Evolutionary conservation across 2,797 vertebrate genomes (phyloP), one percentile per base, ranked within the genome.

Genomic region (Anas flavirostris): DNA sequence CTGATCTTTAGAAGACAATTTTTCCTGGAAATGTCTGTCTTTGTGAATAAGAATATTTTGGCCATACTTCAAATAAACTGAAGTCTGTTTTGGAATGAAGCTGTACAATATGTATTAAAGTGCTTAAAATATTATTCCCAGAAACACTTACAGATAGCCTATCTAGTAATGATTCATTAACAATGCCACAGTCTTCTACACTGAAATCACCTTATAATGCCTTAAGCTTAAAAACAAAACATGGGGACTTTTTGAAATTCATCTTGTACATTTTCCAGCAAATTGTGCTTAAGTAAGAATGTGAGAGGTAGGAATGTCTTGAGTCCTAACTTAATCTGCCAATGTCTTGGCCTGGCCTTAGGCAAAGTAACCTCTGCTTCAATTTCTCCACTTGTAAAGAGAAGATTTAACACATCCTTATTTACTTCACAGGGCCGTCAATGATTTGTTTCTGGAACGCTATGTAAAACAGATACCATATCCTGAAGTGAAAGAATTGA

Each of bases 351-450:
- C 53, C 82, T 39, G 72, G 86, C 92, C 91, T 92, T 33, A 56
- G 82, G 91, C 89, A 96, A 90, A 63, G 83, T 44, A 90, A 89
- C 77, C 85, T 23, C 33, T 86, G 63, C 87, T 63, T 95, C 1
- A 0, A 82, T 82, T 92, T 86, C 82, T 86, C 73, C 82, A 76
- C 76, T 91, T 68, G 79, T 53, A 79, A 90, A 90, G 55, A 86
- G 33, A 67, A 53, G 84, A 31, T 96, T 92, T 92, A 90, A 91
- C 91, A 86, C 79, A 37, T 92, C 63, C 67, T 88, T 88, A 78
- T 56, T 92, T 84, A 86, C 74, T 92, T 79, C 87, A 79, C 80
- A 91, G 43, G 85, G 52, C 63, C 84, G 60, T 46, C 70, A 67
- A 81, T 0, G 0, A 91, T 60, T 73, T 60, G 75, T 43, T 93